Evolutionary conservation across 2,797 vertebrate species (phyloP).

Genomic region (Acipenser transmontanus): DNA sequence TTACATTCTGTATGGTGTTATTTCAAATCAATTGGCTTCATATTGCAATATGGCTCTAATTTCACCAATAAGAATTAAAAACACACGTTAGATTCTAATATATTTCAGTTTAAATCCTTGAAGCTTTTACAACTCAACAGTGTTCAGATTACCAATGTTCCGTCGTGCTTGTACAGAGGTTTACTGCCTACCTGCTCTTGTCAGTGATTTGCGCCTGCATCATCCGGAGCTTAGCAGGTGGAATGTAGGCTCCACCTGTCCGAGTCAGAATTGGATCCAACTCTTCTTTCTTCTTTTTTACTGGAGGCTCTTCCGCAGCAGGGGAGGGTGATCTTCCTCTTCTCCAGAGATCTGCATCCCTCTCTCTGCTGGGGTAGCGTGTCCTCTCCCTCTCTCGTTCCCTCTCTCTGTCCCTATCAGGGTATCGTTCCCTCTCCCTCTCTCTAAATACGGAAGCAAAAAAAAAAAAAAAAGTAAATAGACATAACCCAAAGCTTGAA

Average conservation of each 20-base stretch:
- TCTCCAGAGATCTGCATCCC: conserved; percentile 45
- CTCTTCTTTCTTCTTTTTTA: conserved; percentile 91
- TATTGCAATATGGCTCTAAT: no score
- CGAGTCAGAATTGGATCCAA: conserved; percentile 89
- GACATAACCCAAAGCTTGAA: no score
- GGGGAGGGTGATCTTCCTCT: conserved; percentile 62
- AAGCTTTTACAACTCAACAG: no score
- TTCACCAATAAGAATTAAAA: no score
- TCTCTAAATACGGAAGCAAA: conserved; percentile 2
- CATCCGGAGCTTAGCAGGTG: conserved; percentile 90
- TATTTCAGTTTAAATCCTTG: no score
- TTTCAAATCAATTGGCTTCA: no score
- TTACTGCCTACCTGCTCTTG: conserved; percentile 78
- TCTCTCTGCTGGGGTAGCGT: conserved; percentile 47
- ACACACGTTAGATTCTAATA: no score
- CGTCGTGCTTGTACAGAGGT: no score
- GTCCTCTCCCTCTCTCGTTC: conserved; percentile 25
- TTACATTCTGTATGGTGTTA: no score
- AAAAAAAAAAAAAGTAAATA: no score
- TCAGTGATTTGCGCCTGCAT: conserved; percentile 97
- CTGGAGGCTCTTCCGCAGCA: conserved; percentile 53
- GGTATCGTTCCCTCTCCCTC: conserved; percentile 24
- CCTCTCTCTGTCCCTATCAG: conserved; percentile 26
- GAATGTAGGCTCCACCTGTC: conserved; percentile 93
- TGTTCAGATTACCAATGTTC: no score